phyloP scores from a whole-genome alignment of 2,113 vertebrate genomes.

The Pseudonaja textilis region DNA sequence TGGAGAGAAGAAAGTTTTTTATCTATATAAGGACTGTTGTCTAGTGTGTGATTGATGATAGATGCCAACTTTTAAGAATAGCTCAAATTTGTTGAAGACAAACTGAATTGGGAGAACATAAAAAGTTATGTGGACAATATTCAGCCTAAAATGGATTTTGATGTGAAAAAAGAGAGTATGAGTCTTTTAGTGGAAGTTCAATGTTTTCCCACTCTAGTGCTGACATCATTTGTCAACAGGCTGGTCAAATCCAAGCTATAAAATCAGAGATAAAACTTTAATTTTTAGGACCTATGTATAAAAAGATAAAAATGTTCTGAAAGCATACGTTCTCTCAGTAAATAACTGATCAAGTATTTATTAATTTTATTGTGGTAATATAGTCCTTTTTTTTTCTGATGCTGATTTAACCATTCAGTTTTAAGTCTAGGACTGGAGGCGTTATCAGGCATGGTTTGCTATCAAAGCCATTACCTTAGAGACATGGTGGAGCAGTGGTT shows the following conservation, averaged over 20 bases:
- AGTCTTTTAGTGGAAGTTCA: background rate
- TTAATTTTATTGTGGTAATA: too few relatives aligned
- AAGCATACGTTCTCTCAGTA: too few relatives aligned
- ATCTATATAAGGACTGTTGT: background rate
- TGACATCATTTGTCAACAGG: background rate
- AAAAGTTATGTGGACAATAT: background rate
- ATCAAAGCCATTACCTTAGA: too few relatives aligned
- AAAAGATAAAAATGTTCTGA: background rate
- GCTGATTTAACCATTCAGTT: too few relatives aligned
- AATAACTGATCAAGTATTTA: too few relatives aligned
- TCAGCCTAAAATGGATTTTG: background rate
- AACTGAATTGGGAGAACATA: background rate
- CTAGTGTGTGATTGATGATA: background rate
- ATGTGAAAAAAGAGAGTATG: background rate
- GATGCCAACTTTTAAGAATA: background rate
- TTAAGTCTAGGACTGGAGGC: too few relatives aligned
- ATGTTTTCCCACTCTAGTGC: background rate
- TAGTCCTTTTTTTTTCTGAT: too few relatives aligned
- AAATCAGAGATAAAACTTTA: background rate
- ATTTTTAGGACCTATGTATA: background rate
- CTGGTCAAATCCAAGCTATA: background rate
- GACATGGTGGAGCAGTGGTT: too few relatives aligned
- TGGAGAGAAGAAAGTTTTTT: background rate
- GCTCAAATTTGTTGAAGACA: background rate
- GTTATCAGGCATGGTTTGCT: too few relatives aligned